Evolutionary conservation across 2,113 vertebrate genomes (phyloP).

Genomic region (Butorides virescens): DNA sequence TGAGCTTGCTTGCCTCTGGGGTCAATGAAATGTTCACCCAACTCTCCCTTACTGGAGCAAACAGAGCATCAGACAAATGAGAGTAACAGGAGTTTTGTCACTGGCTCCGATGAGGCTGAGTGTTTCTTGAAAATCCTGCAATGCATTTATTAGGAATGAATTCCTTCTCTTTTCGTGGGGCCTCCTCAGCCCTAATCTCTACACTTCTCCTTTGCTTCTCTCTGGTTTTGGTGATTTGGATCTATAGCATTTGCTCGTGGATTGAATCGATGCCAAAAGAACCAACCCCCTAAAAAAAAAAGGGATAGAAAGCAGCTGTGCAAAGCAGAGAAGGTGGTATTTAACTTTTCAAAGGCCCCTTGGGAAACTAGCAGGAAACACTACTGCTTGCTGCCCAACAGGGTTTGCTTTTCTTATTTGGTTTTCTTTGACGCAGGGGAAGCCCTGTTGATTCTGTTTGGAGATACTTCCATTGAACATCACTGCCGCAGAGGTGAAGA

Average conservation of each 20-base stretch:
- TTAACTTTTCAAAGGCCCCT: neutral
- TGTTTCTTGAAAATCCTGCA: conserved; percentile 9
- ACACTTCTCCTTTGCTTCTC: conserved; percentile 2
- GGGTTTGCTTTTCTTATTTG: neutral
- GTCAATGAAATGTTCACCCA: neutral
- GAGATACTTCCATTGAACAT: neutral
- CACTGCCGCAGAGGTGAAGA: neutral
- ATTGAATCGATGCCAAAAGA: conserved; percentile 5
- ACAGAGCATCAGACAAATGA: neutral
- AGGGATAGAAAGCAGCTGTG: conserved; percentile 36
- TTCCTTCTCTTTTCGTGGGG: conserved; percentile 48
- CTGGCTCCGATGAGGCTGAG: conserved; percentile 9
- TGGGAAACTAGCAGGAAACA: neutral
- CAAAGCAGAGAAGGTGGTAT: neutral
- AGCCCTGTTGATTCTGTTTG: neutral
- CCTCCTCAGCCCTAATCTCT: conserved; percentile 34
- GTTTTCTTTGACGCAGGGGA: neutral
- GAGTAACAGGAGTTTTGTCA: neutral
- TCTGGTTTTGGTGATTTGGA: conserved; percentile 24
- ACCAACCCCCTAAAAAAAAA: neutral
- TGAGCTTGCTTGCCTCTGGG: neutral
- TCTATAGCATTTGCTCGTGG: neutral
- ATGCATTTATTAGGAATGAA: conserved; percentile 40
- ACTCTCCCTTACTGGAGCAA: neutral
- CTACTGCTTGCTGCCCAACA: neutral